Percentiles rank a stretch among this genome's conserved stretches.
Evolutionary conservation across 2,888 invertebrate species (phyloP).

Genomic region (Adela reaumurella): DNA sequence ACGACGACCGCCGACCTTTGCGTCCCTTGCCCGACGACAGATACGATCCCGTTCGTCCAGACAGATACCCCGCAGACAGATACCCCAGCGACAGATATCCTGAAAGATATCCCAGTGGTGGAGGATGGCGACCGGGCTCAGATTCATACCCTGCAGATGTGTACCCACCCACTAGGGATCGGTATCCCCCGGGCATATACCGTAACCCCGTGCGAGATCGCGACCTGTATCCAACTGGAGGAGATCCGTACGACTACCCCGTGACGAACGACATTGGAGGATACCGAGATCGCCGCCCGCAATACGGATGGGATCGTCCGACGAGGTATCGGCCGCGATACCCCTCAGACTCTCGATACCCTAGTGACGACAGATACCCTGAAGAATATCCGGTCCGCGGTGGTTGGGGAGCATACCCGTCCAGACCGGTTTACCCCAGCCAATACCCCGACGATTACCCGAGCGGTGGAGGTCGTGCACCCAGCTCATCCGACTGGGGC

Average conservation of each 20-base stretch:
- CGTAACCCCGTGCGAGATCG: conserved; percentile 20
- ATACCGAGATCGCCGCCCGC: conserved; percentile 39
- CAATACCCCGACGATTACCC: conserved; percentile 50
- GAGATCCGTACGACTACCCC: conserved; percentile 24
- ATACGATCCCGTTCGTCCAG: conserved; percentile 28
- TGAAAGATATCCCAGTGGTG: conserved; percentile 31
- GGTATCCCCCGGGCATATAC: conserved; percentile 33
- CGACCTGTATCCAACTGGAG: conserved; percentile 26
- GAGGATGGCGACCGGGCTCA: conserved; percentile 8
- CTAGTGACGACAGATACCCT: conserved; percentile 24
- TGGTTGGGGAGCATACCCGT: conserved; percentile 25
- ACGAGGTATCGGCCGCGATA: conserved; percentile 28
- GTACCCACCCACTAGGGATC: conserved; percentile 23
- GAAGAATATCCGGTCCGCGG: conserved; percentile 30
- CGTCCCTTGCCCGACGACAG: conserved; percentile 17
- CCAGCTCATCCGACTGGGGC: conserved; percentile 32
- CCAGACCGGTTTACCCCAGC: conserved; percentile 25
- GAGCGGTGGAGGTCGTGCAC: conserved; percentile 36
- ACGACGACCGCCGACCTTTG: conserved; percentile 33
- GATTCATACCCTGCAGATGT: conserved; percentile 19
- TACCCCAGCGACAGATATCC: conserved; percentile 56
- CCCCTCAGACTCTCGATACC: conserved; percentile 24
- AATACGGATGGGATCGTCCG: background rate
- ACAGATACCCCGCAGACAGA: conserved; percentile 50
- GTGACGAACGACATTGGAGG: conserved; percentile 28